phyloP scores from a whole-genome alignment of 2,888 invertebrate genomes.

The Drosophila peninsularis region DNA sequence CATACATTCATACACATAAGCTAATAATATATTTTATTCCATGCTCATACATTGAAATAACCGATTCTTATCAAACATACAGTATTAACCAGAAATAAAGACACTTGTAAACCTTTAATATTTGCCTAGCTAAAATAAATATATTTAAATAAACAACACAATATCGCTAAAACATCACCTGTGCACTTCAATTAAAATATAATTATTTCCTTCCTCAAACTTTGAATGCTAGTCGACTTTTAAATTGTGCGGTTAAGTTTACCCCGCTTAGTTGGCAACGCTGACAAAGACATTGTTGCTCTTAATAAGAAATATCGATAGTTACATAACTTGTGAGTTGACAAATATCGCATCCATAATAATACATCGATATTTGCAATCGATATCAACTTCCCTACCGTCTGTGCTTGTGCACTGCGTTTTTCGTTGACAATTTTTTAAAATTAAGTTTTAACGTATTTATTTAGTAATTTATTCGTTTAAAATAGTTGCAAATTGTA shows the following conservation, averaged over 20 bases:
- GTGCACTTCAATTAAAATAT: constrained; percentile 40
- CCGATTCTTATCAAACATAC: constrained; percentile 61
- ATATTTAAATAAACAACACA: constrained; percentile 48
- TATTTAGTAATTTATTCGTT: constrained; percentile 76
- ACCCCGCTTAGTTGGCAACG: constrained; percentile 33
- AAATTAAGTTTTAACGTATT: constrained; percentile 74
- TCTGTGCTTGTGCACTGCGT: constrained; percentile 73
- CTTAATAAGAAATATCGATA: constrained; percentile 23
- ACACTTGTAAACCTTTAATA: constrained; percentile 59
- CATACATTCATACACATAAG: constrained; percentile 53
- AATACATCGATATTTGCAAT: constrained; percentile 30
- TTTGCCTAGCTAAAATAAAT: constrained; percentile 61
- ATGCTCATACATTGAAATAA: constrained; percentile 57
- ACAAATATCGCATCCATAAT: constrained; percentile 19
- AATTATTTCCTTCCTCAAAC: constrained; percentile 39
- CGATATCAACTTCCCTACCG: constrained; percentile 60
- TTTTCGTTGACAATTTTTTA: constrained; percentile 82
- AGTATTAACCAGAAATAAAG: constrained; percentile 70
- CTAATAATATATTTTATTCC: constrained; percentile 59
- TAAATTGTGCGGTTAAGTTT: constrained; percentile 7
- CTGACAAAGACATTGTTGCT: constrained; percentile 30
- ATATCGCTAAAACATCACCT: constrained; percentile 59
- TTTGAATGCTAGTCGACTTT: neutral
- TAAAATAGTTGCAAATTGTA: constrained; percentile 62
- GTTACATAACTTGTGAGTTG: neutral